These are phyloP conservation scores for Congeria kusceri DNA, from an alignment of 2,888 invertebrate genomes.

Conservation along the genomic window DNA sequence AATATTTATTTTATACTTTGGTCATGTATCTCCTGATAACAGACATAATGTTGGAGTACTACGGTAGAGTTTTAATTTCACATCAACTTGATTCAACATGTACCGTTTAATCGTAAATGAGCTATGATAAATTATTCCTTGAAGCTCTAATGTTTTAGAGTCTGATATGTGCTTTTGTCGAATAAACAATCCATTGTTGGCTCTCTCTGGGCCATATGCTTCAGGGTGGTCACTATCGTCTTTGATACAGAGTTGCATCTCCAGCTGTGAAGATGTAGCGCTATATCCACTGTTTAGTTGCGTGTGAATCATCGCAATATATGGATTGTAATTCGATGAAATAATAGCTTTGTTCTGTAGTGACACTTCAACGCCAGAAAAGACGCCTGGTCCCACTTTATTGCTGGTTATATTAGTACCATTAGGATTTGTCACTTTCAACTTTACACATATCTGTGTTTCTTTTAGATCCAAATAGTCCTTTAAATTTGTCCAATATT, in stretches of 20 bases:
- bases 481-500: slow-evolving; percentile 51
- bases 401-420: slow-evolving; percentile 28
- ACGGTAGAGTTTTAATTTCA: slow-evolving; percentile 55
- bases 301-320: slow-evolving; percentile 41
- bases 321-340: slow-evolving; percentile 51
- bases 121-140: slow-evolving; percentile 48
- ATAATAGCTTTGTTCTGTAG: slow-evolving; percentile 43
- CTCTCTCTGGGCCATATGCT: slow-evolving; percentile 24
- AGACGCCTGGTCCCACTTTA: slow-evolving; percentile 51
- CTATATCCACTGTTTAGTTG: slow-evolving; percentile 33
- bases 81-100: slow-evolving; percentile 58
- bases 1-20: slow-evolving; percentile 48
- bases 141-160: slow-evolving; percentile 45
- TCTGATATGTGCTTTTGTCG: slow-evolving; percentile 20
- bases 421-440: slow-evolving; percentile 39
- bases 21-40: slow-evolving; percentile 41
- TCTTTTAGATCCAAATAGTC: slow-evolving; percentile 46
- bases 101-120: slow-evolving; percentile 40
- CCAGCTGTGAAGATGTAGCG: slow-evolving; percentile 21
- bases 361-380: slow-evolving; percentile 42
- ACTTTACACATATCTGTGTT: slow-evolving; percentile 32
- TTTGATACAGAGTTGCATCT: slow-evolving; percentile 27
- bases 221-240: slow-evolving; percentile 36
- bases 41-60: slow-evolving; percentile 54
- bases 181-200: slow-evolving; percentile 32